phyloP scores from a whole-genome alignment of 2,113 vertebrate species.

The Heteronetta atricapilla region DNA sequence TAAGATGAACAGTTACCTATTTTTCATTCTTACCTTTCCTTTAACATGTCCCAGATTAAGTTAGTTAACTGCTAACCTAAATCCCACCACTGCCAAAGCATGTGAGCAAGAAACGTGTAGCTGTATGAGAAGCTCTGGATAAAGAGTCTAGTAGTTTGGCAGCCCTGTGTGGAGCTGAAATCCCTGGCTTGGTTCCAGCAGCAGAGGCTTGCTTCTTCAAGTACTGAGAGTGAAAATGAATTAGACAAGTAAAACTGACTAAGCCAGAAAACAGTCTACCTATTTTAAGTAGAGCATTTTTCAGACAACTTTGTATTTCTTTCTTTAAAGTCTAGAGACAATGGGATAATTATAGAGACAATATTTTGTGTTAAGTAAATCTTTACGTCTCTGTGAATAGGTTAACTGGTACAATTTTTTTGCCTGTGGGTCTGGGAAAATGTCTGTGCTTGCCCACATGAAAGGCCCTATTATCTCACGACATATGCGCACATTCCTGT shows the following conservation, averaged over 20 bases:
- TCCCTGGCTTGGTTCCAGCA: not conserved
- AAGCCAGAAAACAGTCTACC: not conserved
- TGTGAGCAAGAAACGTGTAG: not conserved
- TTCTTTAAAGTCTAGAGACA: not conserved
- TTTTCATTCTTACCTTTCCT: not conserved
- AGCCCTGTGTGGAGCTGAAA: not conserved
- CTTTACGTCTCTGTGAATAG: not conserved
- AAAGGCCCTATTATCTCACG: not conserved
- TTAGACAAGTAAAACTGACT: not conserved
- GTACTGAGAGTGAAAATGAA: not conserved
- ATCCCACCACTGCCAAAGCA: not conserved
- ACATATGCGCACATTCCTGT: not conserved
- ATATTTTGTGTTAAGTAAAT: not conserved
- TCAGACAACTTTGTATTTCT: not conserved
- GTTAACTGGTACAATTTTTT: not conserved
- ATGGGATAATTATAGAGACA: not conserved
- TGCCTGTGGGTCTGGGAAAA: fast-evolving
- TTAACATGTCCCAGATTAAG: not conserved
- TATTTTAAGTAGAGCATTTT: not conserved
- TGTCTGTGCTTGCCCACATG: not conserved
- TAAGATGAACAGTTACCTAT: not conserved
- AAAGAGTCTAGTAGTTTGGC: not conserved
- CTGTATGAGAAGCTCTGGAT: not conserved
- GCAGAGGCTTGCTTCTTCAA: not conserved
- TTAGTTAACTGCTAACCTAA: not conserved